Evolutionary conservation across 2,888 invertebrate species (phyloP).

Genomic region (Anthoptus insignis): DNA sequence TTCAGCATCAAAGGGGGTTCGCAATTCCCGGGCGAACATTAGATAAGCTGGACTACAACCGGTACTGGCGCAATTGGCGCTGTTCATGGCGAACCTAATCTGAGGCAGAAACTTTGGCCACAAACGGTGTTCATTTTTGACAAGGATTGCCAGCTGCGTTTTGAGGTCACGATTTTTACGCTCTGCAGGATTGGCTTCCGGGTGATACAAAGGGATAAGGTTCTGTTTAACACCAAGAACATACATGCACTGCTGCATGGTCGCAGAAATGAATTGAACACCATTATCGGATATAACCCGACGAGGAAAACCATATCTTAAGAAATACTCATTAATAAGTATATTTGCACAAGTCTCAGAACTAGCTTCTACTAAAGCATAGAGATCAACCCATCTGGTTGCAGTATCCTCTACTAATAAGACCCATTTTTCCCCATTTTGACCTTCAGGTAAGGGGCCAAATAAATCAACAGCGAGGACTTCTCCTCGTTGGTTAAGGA

Average conservation of each 20-base stretch:
- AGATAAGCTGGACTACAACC: background rate
- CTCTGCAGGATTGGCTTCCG: background rate
- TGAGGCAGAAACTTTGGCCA: background rate
- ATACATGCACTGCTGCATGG: slow-evolving; percentile 49
- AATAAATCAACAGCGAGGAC: slow-evolving; percentile 11
- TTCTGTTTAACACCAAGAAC: slow-evolving; percentile 43
- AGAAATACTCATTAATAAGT: slow-evolving; percentile 46
- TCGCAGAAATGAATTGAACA: slow-evolving; percentile 49
- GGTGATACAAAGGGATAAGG: slow-evolving; percentile 58
- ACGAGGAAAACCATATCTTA: slow-evolving; percentile 50
- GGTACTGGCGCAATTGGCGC: background rate
- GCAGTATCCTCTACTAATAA: slow-evolving; percentile 7
- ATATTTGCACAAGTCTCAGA: slow-evolving; percentile 44
- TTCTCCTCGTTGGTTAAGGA: slow-evolving; percentile 3
- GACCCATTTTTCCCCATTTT: slow-evolving; percentile 8
- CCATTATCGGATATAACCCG: slow-evolving; percentile 51
- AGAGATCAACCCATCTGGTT: slow-evolving; percentile 52
- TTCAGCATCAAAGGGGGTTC: slow-evolving; percentile 35
- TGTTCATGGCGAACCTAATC: slow-evolving; percentile 7
- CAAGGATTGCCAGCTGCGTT: background rate
- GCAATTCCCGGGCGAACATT: background rate
- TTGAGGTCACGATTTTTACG: background rate
- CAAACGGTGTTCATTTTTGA: background rate
- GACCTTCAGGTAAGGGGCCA: too few relatives aligned
- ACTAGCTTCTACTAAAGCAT: slow-evolving; percentile 47